Conservation (phyloP, 2,797 vertebrate species). For the Oceanodroma leucorhoa region DNA sequence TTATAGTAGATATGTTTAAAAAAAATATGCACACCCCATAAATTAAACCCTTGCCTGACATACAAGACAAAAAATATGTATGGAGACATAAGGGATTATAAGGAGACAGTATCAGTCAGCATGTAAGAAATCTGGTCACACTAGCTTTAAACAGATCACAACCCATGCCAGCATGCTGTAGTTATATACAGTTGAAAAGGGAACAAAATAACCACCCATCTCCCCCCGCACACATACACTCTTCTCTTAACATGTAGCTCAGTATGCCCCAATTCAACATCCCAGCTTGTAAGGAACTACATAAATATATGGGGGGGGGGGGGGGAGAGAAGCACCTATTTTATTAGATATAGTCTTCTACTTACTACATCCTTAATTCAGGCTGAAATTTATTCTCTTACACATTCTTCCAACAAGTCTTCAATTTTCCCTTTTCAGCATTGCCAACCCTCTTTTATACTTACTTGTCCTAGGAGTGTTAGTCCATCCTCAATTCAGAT, state of each 20-base stretch:
- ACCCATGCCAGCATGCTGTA: not conserved
- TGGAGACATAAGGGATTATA: not conserved
- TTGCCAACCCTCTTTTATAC: constrained; percentile 27
- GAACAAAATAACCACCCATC: not conserved
- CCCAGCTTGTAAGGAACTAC: not conserved
- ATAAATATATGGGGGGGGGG: not conserved
- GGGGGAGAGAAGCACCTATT: accelerated
- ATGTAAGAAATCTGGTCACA: not conserved
- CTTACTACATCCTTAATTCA: constrained; percentile 2
- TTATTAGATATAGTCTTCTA: not conserved
- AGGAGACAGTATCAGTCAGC: not conserved
- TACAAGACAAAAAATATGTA: not conserved
- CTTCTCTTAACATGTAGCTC: not conserved
- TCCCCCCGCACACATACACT: accelerated
- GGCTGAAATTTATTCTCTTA: not conserved
- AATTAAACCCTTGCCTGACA: not conserved
- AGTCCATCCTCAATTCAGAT: constrained; percentile 23
- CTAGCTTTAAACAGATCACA: not conserved
- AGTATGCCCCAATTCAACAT: not conserved
- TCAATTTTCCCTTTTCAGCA: not conserved
- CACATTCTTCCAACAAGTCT: not conserved
- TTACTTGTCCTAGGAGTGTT: not conserved
- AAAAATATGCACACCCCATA: accelerated
- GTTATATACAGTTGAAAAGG: not conserved
- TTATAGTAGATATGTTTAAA: not conserved